These are phyloP conservation scores for Acrobasis suavella DNA, from an alignment of 2,888 invertebrate species.

Conservation along the genomic window DNA sequence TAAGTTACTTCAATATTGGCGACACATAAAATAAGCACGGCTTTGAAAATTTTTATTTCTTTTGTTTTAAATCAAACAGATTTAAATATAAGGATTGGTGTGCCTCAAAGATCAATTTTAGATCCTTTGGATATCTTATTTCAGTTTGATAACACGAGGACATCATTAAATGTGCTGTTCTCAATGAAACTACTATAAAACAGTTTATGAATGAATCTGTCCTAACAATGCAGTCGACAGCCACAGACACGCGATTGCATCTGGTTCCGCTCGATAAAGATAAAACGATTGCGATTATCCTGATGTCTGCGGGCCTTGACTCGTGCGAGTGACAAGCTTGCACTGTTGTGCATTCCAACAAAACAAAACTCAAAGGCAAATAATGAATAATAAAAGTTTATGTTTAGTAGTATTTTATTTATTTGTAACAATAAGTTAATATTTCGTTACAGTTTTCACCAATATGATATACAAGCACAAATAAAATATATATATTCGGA, in stretches of 20 bases:
- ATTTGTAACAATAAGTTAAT: no score
- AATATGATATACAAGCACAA: no score
- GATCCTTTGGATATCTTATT: neutral
- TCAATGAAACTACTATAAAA: neutral
- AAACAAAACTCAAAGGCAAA: no score
- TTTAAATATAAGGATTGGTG: neutral
- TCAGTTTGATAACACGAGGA: no score
- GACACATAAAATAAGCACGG: no score
- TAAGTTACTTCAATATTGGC: no score
- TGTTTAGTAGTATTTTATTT: no score
- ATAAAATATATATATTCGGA: no score
- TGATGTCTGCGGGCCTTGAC: slow-evolving; percentile 6
- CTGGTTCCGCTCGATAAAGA: slow-evolving; percentile 19
- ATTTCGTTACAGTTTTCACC: no score
- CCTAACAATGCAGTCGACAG: neutral
- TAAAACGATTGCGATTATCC: slow-evolving; percentile 5
- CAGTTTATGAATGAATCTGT: slow-evolving; percentile 3
- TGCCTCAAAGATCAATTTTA: neutral
- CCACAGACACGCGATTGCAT: slow-evolving; percentile 9
- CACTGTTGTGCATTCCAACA: neutral
- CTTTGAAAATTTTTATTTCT: no score
- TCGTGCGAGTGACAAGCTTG: neutral
- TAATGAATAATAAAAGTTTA: no score
- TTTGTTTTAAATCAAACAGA: no score
- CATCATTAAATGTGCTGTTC: neutral